These are phyloP conservation scores for Crotalus helleri DNA, from an alignment of 2,113 vertebrate species.

Conservation along the genomic window DNA sequence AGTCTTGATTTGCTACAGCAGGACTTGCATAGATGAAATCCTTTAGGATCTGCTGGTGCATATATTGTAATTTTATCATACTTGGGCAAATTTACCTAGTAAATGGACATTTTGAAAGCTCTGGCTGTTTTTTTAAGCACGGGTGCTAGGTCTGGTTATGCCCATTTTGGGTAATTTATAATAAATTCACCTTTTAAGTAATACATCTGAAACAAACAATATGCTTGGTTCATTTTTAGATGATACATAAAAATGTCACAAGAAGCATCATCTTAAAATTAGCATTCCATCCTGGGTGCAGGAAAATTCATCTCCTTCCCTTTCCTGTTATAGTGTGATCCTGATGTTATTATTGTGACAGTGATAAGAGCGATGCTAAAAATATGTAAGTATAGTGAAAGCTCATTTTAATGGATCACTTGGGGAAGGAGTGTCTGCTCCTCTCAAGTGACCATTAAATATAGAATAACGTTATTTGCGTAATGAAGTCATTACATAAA, in stretches of 20 bases:
- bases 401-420: neutral
- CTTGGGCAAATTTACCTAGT: neutral
- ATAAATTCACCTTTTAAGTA: neutral
- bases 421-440: neutral
- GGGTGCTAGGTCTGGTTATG: neutral
- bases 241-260: neutral
- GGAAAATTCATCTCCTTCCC: neutral
- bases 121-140: neutral
- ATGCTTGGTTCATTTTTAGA: neutral
- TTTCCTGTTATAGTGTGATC: neutral
- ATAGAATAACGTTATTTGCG: neutral
- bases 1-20: neutral
- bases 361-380: neutral
- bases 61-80: neutral
- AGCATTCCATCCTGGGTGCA: neutral
- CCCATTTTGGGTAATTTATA: neutral
- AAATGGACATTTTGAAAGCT: neutral
- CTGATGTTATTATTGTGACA: neutral
- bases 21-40: neutral
- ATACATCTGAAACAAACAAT: neutral
- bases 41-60: neutral
- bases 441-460: neutral
- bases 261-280: neutral
- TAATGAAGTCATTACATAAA: neutral
- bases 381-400: neutral